phyloP scores from a whole-genome alignment of 2,113 vertebrate genomes.

The Shinisaurus crocodilurus region DNA sequence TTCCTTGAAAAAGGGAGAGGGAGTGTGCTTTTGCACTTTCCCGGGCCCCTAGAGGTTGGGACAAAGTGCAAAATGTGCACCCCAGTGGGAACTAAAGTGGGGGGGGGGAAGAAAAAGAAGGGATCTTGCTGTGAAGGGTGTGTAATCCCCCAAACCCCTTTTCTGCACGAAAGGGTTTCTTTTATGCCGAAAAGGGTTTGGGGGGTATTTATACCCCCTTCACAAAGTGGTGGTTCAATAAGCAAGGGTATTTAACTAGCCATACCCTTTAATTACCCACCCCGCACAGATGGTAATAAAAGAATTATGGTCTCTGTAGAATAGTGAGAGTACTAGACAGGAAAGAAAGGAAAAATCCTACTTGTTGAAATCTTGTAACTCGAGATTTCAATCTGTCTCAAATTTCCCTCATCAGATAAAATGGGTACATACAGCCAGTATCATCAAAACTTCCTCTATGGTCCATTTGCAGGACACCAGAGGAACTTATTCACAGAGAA shows the following conservation, averaged over 20 bases:
- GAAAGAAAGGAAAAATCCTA: background rate
- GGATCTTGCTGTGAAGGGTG: too few relatives aligned
- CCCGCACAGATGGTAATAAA: background rate
- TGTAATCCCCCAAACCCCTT: too few relatives aligned
- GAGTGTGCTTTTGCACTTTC: too few relatives aligned
- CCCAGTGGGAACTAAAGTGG: too few relatives aligned
- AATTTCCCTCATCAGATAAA: background rate
- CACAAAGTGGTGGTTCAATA: background rate
- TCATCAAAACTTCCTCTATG: background rate
- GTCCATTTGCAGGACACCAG: background rate
- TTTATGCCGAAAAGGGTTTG: too few relatives aligned
- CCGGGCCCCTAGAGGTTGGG: too few relatives aligned
- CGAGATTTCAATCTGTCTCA: background rate
- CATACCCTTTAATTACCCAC: background rate
- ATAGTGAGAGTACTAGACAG: background rate
- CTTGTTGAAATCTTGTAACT: background rate
- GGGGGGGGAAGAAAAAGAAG: too few relatives aligned
- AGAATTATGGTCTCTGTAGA: background rate
- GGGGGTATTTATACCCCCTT: background rate
- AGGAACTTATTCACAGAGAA: background rate
- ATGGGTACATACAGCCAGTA: background rate
- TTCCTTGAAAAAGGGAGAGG: too few relatives aligned
- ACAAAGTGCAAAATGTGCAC: too few relatives aligned
- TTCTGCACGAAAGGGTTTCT: too few relatives aligned
- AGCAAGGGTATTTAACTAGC: background rate